Base-by-base conservation (phyloP, 1,140 invertebrate genomes). In the Trigoniulus corallinus region DNA sequence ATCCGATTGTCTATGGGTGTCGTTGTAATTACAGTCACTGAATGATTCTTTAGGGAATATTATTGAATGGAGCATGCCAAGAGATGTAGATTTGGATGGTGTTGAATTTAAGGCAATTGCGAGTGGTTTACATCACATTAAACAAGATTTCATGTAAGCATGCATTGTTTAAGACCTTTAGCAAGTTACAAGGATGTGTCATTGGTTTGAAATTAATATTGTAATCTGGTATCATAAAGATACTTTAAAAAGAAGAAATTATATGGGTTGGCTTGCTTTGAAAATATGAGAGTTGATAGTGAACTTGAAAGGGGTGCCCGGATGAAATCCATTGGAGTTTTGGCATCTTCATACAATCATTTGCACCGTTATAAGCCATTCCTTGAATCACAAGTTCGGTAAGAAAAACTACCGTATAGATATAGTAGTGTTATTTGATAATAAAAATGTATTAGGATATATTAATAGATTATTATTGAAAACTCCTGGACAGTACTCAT, bases 81-180 rank as follows among this genome's bases (percentile, higher is more conserved):
- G 64, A 39, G 67, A 71, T 49, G 63, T 60, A 50, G 67, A 71
- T 51, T 56, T 70, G 10, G 64, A 68, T 60, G 68, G 68, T 7
- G 63, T 71, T 20, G 68, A 71, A 57, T 71, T 71, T 53, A 67
- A 69, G 54, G 67, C 68, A 12, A 68, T 71, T 66, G 61, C 66
- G 27, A 71, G 68, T 63, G 68, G 68, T 3, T 68, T 67, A 20
- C 68, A 71, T 51, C 64, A 62, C 37, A 59, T 66, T 22, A 54
- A 58, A 20, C 65, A 59, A 52, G 68, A 71, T 56, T 71, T 71
- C 64, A 67, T 71, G 68, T 71, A 58, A 65, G 67, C 48, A 7
- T 42, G 20, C 13, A 45, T 26, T 45, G 21, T 15, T 20, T n/a
- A 13, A 45, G 12, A 45, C 21, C 20, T n/a, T 22, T 15, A 12